Conservation (phyloP, 2,113 vertebrate genomes). For the Barnardius zonarius region DNA sequence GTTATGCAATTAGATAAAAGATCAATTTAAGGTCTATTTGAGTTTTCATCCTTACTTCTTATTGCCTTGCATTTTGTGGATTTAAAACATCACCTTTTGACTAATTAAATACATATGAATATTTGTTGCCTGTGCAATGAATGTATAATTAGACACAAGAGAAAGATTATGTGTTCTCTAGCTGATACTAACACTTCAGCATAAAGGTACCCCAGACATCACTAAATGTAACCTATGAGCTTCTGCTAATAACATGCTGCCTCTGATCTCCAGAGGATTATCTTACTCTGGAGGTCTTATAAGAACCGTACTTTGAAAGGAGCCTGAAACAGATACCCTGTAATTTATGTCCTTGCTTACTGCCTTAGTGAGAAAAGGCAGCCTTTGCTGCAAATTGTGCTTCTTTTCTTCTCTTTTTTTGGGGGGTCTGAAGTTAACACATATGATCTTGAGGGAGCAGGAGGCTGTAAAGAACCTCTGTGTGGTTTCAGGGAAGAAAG, state of each 20-base stretch:
- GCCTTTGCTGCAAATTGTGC: not conserved
- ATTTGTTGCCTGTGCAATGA: not conserved
- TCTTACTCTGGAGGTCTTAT: not conserved
- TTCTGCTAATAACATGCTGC: constrained; percentile 9
- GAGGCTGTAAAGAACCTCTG: not conserved
- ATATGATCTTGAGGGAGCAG: not conserved
- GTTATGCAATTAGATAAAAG: not conserved
- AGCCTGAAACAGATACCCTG: constrained; percentile 23
- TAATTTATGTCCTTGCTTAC: not conserved
- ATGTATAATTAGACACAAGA: constrained; percentile 27
- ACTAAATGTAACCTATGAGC: constrained; percentile 6
- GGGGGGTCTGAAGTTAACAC: not conserved
- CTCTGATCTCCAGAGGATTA: not conserved
- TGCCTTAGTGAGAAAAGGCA: not conserved
- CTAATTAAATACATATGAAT: constrained; percentile 22
- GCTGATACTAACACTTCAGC: not conserved
- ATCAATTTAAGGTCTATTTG: not conserved
- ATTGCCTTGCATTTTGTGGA: not conserved
- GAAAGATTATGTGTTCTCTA: not conserved
- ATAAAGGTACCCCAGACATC: not conserved
- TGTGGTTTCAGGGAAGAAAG: not conserved
- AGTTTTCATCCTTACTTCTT: not conserved
- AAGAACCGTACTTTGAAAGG: not conserved
- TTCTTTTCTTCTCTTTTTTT: not conserved
- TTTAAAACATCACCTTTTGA: constrained; percentile 10